These are phyloP conservation scores for Asteroscopus sphinx DNA, from an alignment of 2,888 invertebrate genomes.

Conservation along the genomic window DNA sequence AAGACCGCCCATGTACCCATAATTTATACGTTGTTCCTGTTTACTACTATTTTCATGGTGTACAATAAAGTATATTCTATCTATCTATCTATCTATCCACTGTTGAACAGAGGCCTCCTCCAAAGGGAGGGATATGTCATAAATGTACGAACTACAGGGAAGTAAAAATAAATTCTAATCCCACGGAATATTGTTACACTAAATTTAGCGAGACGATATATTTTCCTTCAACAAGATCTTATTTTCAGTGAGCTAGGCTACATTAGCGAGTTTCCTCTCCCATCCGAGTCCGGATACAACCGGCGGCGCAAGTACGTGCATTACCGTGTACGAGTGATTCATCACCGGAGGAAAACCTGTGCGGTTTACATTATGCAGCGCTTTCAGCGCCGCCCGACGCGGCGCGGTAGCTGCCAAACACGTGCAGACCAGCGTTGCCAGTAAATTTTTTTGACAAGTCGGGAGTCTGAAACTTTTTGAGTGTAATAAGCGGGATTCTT, in stretches of 20 bases:
- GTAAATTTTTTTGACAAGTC: no score
- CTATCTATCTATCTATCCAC: no score
- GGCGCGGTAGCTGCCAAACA: constrained; percentile 13
- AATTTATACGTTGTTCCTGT: no score
- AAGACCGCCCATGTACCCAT: no score
- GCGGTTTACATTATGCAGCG: constrained; percentile 34
- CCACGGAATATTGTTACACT: background rate
- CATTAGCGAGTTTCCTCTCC: constrained; percentile 29
- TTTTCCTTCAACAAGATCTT: constrained; percentile 14
- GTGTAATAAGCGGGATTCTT: no score
- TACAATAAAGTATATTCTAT: no score
- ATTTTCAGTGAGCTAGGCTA: constrained; percentile 26
- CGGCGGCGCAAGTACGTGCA: constrained; percentile 10
- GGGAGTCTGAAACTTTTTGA: no score
- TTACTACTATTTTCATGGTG: no score
- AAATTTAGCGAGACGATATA: constrained; percentile 1
- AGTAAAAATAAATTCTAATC: no score
- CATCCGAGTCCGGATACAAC: constrained; percentile 13
- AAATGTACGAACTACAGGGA: no score
- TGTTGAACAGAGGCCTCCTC: no score
- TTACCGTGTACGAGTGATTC: constrained; percentile 40
- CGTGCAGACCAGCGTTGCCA: background rate
- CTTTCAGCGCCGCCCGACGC: constrained; percentile 1
- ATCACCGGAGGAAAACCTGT: constrained; percentile 27
- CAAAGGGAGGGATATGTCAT: no score